These are phyloP conservation scores for Cynopterus brachyotis DNA, from an alignment of 2,113 vertebrate genomes.

Conservation along the genomic window DNA sequence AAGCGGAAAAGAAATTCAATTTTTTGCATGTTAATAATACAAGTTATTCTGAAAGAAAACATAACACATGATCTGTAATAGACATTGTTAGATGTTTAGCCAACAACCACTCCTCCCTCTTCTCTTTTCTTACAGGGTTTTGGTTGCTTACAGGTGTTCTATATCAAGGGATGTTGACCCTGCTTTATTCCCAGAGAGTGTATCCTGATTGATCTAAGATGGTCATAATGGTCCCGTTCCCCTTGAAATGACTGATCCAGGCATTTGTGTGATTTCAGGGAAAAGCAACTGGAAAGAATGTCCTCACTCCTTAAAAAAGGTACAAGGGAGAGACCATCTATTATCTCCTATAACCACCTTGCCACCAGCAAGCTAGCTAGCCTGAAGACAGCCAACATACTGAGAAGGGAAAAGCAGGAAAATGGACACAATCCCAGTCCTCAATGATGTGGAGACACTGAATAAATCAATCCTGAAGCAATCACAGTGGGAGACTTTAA, in stretches of 20 bases:
- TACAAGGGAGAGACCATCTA: background rate
- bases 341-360: background rate
- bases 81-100: background rate
- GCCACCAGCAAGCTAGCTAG: background rate
- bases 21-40: background rate
- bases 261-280: background rate
- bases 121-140: background rate
- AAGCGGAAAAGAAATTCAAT: background rate
- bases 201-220: background rate
- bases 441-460: background rate
- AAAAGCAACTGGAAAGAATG: background rate
- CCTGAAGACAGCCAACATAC: background rate
- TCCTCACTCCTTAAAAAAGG: background rate
- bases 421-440: background rate
- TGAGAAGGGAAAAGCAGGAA: background rate
- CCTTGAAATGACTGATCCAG: background rate
- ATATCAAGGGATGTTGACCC: background rate
- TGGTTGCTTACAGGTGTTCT: background rate
- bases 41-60: background rate
- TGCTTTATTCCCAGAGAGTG: background rate
- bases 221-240: background rate
- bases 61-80: background rate
- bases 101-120: background rate
- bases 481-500: background rate
- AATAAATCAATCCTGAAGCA: background rate